Conservation (phyloP, 2,113 vertebrate genomes). For the Callipepla squamata region DNA sequence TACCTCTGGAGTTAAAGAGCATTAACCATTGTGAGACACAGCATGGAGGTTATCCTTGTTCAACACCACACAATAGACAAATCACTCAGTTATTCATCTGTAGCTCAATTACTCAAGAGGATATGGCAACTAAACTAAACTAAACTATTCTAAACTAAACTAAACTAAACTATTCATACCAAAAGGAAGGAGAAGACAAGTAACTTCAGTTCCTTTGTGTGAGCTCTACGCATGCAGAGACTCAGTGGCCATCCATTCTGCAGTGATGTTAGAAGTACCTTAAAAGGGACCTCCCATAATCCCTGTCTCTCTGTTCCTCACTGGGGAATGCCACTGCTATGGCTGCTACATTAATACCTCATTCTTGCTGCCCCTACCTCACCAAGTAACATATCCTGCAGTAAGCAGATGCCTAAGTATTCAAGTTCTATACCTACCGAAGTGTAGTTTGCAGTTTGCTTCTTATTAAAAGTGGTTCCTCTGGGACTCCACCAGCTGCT, state of each 20-base stretch:
- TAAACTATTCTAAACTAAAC: no score
- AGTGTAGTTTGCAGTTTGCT: background rate
- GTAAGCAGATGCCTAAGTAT: background rate
- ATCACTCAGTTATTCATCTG: background rate
- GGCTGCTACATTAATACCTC: background rate
- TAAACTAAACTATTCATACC: background rate
- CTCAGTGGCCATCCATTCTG: background rate
- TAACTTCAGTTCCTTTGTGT: background rate
- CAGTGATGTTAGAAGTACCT: background rate
- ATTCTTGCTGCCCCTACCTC: background rate
- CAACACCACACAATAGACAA: background rate
- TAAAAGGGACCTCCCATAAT: background rate
- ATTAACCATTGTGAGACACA: background rate
- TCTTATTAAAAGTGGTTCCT: slow-evolving; percentile 19
- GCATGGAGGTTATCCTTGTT: background rate
- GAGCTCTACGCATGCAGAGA: background rate
- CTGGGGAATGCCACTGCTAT: background rate
- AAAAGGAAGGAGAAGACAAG: background rate
- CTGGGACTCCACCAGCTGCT: slow-evolving; percentile 39
- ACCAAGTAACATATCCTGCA: background rate
- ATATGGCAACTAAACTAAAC: background rate
- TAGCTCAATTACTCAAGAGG: slow-evolving; percentile 10
- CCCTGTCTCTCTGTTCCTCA: background rate
- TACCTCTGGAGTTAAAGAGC: background rate
- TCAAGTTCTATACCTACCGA: slow-evolving; percentile 4